Base-by-base conservation (phyloP, 1,140 invertebrate species). In the Neelides sp. region DNA sequence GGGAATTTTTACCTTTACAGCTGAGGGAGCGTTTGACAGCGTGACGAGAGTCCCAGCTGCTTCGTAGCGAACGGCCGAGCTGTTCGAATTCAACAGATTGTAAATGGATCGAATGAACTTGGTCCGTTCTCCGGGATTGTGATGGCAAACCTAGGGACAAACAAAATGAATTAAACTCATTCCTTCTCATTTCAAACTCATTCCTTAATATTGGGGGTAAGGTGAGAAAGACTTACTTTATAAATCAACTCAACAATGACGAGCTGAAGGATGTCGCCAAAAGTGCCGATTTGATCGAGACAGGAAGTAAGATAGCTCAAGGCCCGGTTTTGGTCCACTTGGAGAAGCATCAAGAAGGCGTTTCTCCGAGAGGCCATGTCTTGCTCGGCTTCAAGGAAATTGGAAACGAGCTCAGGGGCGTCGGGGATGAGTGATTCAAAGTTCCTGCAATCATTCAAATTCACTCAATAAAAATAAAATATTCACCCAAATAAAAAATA, bases 11-110 rank as follows among this genome's bases (percentile, higher is more conserved):
- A 82, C 83, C 75, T 94, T 95, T 54, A 98, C 86, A 7, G 95
- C 94, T 19, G 94, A 92, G 3, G 95, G 94, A 1, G 92, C 93
- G 67, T 78, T 88, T 1, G 92, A 96, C 10, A 99, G 73, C 1
- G 94, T 98, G n/a, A 98, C 86, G n/a, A 99, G 74, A n/a, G 95
- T 98, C 26, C 94, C 94, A 46, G 95, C 95, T 20, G 96, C 91
- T 77, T 99, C 95, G 65, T 98, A 98, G 26, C 94, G 77, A 24
- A 99, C 96, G 27, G 95, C 92, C 40, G 93, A 84, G 65, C 91
- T 95, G 32, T 79, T 83, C 0, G 94, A 96, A 69, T 98, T 97
- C 17, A 99, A 72, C 40, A 99, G 75, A 69, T 93, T 96, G 66
- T 98, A 98, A 64, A 99, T 96, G 65, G 93, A 98, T 60, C 90